These are phyloP conservation scores for Hirundichthys speculiger DNA, from an alignment of 2,113 vertebrate genomes.

Conservation along the genomic window DNA sequence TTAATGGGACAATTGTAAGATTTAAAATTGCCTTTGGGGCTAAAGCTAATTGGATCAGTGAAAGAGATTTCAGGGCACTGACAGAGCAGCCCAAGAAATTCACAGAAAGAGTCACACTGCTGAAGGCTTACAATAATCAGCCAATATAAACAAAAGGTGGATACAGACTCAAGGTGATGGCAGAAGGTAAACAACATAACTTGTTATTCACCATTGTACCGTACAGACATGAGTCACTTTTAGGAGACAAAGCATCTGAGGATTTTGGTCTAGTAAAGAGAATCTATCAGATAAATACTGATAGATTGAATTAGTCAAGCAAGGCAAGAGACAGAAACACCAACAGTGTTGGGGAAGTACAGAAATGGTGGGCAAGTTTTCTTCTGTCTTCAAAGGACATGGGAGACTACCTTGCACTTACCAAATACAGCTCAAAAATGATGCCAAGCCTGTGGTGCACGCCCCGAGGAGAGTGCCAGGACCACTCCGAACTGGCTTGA, in stretches of 20 bases:
- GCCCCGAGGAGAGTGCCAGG: neutral
- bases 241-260: conserved; percentile 1
- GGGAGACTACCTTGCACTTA: neutral
- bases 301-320: neutral
- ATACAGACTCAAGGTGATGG: too few relatives aligned
- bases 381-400: neutral
- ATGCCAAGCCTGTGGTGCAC: neutral
- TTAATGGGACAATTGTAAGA: neutral
- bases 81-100: neutral
- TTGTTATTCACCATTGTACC: neutral
- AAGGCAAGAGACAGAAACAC: neutral
- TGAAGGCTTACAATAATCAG: neutral
- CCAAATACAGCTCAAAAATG: neutral
- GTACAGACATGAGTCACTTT: neutral
- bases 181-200: conserved; percentile 8
- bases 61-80: neutral
- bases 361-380: neutral
- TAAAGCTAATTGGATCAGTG: neutral
- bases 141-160: neutral
- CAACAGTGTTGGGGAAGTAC: neutral
- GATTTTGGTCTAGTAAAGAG: neutral
- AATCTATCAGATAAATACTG: neutral
- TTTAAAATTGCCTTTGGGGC: neutral
- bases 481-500: neutral
- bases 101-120: neutral